Percentiles rank a stretch among this genome's conserved stretches.
Conservation (phyloP, 2,888 invertebrate genomes). For the Camponotus fellah region DNA sequence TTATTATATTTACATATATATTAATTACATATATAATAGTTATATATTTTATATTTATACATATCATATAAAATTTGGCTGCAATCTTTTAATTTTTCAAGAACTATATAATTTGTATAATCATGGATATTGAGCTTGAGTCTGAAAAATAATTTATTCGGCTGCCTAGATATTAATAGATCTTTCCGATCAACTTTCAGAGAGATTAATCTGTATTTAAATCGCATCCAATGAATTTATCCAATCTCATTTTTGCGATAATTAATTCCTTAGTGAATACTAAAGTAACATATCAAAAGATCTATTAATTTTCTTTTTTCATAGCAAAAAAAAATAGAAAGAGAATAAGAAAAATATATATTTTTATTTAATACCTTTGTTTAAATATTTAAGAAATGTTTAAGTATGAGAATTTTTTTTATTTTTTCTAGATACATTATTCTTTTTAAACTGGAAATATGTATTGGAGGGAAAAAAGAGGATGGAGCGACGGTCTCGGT, state of each 20-base stretch:
- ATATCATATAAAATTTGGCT: not conserved
- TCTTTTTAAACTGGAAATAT: not conserved
- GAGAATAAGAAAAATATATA: not conserved
- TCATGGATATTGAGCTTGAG: not conserved
- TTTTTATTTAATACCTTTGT: not conserved
- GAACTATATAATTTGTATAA: not conserved
- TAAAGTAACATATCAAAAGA: not conserved
- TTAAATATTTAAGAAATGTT: not conserved
- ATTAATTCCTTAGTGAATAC: not conserved
- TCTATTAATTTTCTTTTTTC: not conserved
- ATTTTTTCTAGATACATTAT: not conserved
- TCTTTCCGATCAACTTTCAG: conserved; percentile 12
- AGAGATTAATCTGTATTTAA: conserved; percentile 10
- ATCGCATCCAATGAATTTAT: not conserved
- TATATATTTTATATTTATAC: not conserved
- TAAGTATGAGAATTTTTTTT: not conserved
- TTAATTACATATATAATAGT: not conserved
- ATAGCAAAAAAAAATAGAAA: not conserved
- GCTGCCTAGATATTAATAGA: conserved; percentile 17
- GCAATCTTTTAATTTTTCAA: conserved; percentile 10
- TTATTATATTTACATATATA: not conserved
- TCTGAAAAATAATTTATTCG: conserved; percentile 19
- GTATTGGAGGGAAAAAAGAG: not conserved
- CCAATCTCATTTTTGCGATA: not conserved
- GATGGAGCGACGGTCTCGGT: conserved; percentile 14